These are phyloP conservation scores for Luscinia luscinia DNA, from an alignment of 2,797 vertebrate species.

Conservation along the genomic window DNA sequence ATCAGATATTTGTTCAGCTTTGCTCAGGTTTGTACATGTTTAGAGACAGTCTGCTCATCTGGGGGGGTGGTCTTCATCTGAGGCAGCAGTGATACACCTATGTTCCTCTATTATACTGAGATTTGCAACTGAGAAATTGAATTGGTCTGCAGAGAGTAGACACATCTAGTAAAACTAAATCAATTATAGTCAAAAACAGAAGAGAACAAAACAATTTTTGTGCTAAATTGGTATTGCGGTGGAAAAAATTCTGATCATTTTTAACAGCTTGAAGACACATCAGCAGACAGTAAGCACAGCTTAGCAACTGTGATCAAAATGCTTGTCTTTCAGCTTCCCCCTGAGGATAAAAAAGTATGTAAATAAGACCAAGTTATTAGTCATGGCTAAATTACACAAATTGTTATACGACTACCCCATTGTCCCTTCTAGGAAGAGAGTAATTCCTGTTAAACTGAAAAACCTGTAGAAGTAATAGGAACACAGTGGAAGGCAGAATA, in stretches of 20 bases:
- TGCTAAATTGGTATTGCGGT: background rate
- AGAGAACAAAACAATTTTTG: background rate
- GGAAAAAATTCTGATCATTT: background rate
- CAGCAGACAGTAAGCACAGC: background rate
- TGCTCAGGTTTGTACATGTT: background rate
- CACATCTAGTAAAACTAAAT: background rate
- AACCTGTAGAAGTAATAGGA: background rate
- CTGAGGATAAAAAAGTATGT: background rate
- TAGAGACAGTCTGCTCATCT: background rate
- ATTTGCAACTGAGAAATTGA: background rate
- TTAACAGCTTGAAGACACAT: constrained; percentile 3
- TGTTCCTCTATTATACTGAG: background rate
- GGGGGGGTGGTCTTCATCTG: background rate
- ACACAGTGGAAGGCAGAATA: background rate
- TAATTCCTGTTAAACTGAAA: background rate
- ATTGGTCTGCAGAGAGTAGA: background rate
- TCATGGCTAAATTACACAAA: background rate
- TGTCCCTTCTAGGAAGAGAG: background rate
- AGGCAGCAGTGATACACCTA: background rate
- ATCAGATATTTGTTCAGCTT: background rate
- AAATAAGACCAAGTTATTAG: background rate
- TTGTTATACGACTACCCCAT: background rate
- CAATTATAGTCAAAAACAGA: background rate
- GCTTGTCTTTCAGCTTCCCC: background rate
- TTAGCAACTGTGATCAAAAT: background rate